Evolutionary conservation across 2,113 vertebrate genomes (phyloP).

Genomic region (Todiramphus saurophagus): DNA sequence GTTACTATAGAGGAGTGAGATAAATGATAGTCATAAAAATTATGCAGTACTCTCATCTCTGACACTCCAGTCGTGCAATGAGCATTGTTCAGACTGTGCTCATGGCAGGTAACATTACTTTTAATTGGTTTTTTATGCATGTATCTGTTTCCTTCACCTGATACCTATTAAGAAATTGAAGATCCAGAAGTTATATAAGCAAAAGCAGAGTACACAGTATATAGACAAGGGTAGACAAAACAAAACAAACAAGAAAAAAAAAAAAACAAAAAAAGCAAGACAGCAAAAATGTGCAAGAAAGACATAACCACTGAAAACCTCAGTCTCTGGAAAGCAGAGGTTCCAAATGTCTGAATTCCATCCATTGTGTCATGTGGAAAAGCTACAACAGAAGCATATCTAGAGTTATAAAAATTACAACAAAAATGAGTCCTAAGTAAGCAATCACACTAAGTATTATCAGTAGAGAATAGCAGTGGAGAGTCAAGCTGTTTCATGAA

Average conservation of each 20-base stretch:
- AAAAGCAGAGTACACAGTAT: neutral
- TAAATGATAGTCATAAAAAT: conserved; percentile 6
- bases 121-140: neutral
- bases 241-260: neutral
- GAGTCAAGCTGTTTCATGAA: neutral
- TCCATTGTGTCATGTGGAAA: neutral
- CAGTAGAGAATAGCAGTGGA: neutral
- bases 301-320: neutral
- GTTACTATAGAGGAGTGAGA: neutral
- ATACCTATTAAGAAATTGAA: neutral
- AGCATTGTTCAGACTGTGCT: neutral
- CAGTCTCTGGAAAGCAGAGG: neutral
- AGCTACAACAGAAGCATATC: neutral
- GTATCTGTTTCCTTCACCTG: neutral
- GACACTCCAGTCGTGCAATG: neutral
- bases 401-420: neutral
- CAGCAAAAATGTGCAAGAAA: neutral
- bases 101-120: neutral
- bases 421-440: neutral
- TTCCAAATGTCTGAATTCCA: neutral
- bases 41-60: neutral
- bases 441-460: neutral
- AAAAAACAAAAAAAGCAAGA: neutral
- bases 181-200: neutral
- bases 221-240: neutral